Evolutionary conservation across 1,140 invertebrate genomes (phyloP).

Genomic region (Carposina sasakii): DNA sequence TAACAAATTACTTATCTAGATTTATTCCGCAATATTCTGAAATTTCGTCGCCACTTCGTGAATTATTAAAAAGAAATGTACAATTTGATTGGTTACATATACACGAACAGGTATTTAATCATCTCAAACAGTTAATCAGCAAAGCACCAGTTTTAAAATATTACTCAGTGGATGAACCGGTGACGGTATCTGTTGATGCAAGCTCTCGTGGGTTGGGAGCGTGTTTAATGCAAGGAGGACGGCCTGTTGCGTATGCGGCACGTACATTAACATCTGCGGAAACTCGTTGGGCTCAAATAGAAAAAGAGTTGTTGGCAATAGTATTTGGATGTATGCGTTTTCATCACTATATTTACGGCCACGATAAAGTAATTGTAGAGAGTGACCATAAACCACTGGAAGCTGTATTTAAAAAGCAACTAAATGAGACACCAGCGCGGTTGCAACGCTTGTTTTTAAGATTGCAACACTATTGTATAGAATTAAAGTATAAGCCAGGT

Average conservation of each 20-base stretch:
- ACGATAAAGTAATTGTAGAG: slow-evolving; percentile 33
- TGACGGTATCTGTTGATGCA: slow-evolving; percentile 19
- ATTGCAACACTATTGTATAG: slow-evolving; percentile 4
- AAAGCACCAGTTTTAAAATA: slow-evolving; percentile 29
- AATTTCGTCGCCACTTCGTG: slow-evolving; percentile 25
- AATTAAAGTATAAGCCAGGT: slow-evolving; percentile 8
- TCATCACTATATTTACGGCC: slow-evolving; percentile 14
- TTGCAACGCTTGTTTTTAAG: slow-evolving; percentile 25
- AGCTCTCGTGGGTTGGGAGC: slow-evolving; percentile 28
- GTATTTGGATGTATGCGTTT: slow-evolving; percentile 8
- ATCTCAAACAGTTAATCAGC: slow-evolving; percentile 39
- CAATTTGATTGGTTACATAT: slow-evolving; percentile 40
- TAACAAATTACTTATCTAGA: slow-evolving; percentile 40
- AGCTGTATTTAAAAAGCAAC: slow-evolving; percentile 48
- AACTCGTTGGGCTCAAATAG: slow-evolving; percentile 37
- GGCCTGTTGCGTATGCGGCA: slow-evolving; percentile 33
- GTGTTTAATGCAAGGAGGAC: slow-evolving; percentile 27
- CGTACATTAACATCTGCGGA: slow-evolving; percentile 37
- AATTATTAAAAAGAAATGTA: slow-evolving; percentile 38
- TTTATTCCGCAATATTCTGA: slow-evolving; percentile 54
- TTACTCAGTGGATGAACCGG: slow-evolving; percentile 24
- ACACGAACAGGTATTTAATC: slow-evolving; percentile 38
- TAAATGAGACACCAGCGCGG: slow-evolving; percentile 41
- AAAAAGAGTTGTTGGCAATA: slow-evolving; percentile 45
- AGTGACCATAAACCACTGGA: slow-evolving; percentile 66